Evolutionary conservation across 2,888 invertebrate genomes (phyloP), one percentile per base, ranked within the genome.

Genomic region (Drosophila maculinotata): DNA sequence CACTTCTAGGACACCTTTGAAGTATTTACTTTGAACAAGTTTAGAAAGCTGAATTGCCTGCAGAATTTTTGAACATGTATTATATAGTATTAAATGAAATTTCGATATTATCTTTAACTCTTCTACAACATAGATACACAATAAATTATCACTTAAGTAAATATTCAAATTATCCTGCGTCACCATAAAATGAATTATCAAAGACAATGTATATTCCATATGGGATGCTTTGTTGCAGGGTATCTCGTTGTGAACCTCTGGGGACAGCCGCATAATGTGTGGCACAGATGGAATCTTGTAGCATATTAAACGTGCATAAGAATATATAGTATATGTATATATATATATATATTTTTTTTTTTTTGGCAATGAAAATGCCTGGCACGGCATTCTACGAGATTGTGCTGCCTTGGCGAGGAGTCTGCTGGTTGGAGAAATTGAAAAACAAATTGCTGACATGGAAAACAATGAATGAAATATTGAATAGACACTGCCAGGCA

Each of bases 401-500:
- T 44, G 15, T 31, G 35, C 23, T 59, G 67, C 15, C 12, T 20
- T 10, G 33, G 31, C 36, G 20, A 39, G 1, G 38, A 38, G 30
- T 12, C 31, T 52, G 48, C 25, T 14, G 47, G 47, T 35, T 53
- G 57, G 20, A 4, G 42, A 68, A 71, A 68, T 57, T 76, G 72
- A 62, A 75, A 64, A 76, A 62, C 59, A 68, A 75, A 68, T 71
- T 75, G 57, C 58, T 64, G 72, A 72, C 64, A 62, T 59, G 58
- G 60, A 70, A 76, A 68, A 64, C 59, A 71, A 77, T 72, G 53
- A 64, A 80, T 79, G 52, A 76, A 79, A 85, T 79, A 80, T 79
- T 82, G 69, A 82, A 71, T 57, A 65, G 81, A 48, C 48, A 23
- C 9, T 52, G 64, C 8, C 53, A 15, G 26, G 30, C 45, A 28